Evolutionary conservation across 37 sponge, comb jelly and placozoan species (phyloP).

Genomic region (Mnemiopsis leidyi): DNA sequence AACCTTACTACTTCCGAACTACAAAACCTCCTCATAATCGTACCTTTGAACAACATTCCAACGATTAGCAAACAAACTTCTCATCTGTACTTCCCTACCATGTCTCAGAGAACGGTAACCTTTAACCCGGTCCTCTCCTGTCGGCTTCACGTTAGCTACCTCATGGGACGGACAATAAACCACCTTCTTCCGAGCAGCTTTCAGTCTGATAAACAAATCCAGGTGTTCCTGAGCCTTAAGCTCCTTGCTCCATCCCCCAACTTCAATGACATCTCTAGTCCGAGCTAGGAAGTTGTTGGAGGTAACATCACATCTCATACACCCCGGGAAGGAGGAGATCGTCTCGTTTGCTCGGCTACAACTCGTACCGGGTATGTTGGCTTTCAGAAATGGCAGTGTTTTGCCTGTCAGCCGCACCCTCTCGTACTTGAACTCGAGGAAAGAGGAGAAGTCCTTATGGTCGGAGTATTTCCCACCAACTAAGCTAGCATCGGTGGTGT

Average conservation of each 20-base stretch:
- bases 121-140: not conserved
- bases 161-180: not conserved
- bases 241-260: not conserved
- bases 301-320: not conserved
- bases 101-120: not conserved
- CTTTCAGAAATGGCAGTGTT: not conserved
- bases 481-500: not conserved
- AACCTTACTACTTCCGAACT: too few relatives aligned
- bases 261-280: not conserved
- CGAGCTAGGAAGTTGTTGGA: not conserved
- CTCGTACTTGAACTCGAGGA: not conserved
- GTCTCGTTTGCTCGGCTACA: not conserved
- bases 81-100: not conserved
- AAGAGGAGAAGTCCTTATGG: not conserved
- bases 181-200: not conserved
- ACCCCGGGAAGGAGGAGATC: not conserved
- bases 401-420: too few relatives aligned
- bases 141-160: not conserved
- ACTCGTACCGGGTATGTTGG: not conserved
- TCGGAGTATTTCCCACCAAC: not conserved
- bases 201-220: not conserved
- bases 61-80: not conserved
- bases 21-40: too few relatives aligned
- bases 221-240: not conserved
- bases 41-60: too few relatives aligned